Evolutionary conservation across 2,113 vertebrate species (phyloP).

Genomic region (human): GRCh38 chr4:109244001-109244500

Average conservation of each 20-base stretch:
- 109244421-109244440: neutral
- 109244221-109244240: neutral
- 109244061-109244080: neutral
- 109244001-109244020: constrained; percentile 2
- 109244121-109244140: neutral
- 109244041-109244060: neutral
- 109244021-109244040: neutral
- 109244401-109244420: neutral
- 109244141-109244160: neutral
- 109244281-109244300: neutral
- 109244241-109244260: neutral
- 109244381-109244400: neutral
- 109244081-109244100: neutral
- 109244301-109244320: neutral
- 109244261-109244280: neutral
- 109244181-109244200: neutral
- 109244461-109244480: constrained; percentile 33
- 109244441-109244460: neutral
- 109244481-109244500: constrained; percentile 28
- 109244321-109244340: neutral
- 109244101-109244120: neutral
- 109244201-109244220: neutral
- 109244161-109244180: neutral
- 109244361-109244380: neutral
- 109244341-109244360: neutral